Percentiles rank a stretch among this genome's conserved stretches.
These are phyloP conservation scores for Cerceris ruficornis DNA, from an alignment of 2,888 invertebrate genomes.

Conservation along the genomic window DNA sequence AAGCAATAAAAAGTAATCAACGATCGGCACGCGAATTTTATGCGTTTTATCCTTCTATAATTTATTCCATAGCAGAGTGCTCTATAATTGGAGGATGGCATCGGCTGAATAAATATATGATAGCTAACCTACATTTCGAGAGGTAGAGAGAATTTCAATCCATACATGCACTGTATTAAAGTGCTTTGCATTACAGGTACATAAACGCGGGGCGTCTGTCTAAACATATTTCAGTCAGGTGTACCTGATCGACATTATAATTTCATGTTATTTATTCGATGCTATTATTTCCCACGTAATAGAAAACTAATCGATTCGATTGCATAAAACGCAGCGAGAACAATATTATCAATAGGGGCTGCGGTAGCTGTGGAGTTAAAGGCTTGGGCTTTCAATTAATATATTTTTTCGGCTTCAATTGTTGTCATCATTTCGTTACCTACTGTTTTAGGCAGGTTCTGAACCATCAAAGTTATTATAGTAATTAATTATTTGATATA, in stretches of 20 bases:
- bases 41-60: conserved; percentile 35
- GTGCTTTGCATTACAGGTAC: conserved; percentile 38
- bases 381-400: too few relatives aligned
- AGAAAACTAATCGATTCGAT: background rate
- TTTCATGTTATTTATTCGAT: conserved; percentile 15
- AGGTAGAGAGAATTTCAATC: conserved; percentile 13
- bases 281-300: background rate
- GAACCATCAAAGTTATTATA: too few relatives aligned
- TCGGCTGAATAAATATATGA: conserved; percentile 51
- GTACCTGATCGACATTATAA: conserved; percentile 36
- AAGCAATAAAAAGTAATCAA: conserved; percentile 12
- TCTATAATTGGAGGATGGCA: conserved; percentile 43
- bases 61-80: conserved; percentile 45
- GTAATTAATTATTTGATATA: too few relatives aligned
- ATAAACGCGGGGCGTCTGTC: conserved; percentile 14
- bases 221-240: conserved; percentile 22
- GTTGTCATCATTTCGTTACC: too few relatives aligned
- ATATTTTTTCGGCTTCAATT: too few relatives aligned
- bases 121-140: conserved; percentile 31
- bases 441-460: too few relatives aligned
- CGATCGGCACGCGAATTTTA: conserved; percentile 25
- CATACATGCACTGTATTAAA: conserved; percentile 32
- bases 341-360: too few relatives aligned
- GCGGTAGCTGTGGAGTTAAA: too few relatives aligned
- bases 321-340: too few relatives aligned